Base-by-base conservation (phyloP, 1,140 invertebrate species). In the Dufourea novaeangliae region DNA sequence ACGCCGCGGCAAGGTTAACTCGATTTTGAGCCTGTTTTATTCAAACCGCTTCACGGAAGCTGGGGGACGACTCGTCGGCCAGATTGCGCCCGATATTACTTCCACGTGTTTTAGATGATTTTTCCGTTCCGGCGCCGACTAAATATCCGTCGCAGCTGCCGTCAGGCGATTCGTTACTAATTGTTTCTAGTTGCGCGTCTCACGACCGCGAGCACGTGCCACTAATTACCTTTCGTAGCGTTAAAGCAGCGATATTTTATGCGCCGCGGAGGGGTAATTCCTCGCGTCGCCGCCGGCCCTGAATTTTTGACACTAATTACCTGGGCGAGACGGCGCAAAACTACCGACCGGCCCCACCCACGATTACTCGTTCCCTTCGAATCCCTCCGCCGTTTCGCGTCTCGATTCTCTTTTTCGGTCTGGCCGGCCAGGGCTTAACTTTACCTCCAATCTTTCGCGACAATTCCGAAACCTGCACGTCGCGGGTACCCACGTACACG, bases 301-400 rank as follows among this genome's bases (percentile, higher is more conserved):
- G 68, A 78, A 80, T 80, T 84, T 80, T 84, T 57, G 62, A 69
- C 83, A 46, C 82, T 80, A 84, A 85, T 85, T 85, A 70, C 78
- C 32, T n/a, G 52, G 56, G 56, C 63, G 68, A 57, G 44, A 52
- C 66, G 56, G 17, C 41, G 41, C 29, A 14, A 34, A 46, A 32
- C 39, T 32, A 22, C 25, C 22, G 11, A 5, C 22, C 3, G 12
- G n/a, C 20, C 29, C 27, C 14, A 0, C 32, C 37, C 46, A n/a
- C 39, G 34, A 68, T 69, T 44, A 29, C 10, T 11, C 7, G 12
- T 17, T 0, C 7, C 8, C 11, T 14, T 8, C 6, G 14, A 20
- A 1, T 14, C 12, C 22, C 5, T 14, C 10, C n/a, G 1, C 14
- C 10, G 20, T 29, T 1, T 22, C 34, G 0, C 25, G 8, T n/a